Evolutionary conservation across 2,888 invertebrate species (phyloP), one percentile per base, ranked within the genome.

Genomic region (Drosophila mimetica): DNA sequence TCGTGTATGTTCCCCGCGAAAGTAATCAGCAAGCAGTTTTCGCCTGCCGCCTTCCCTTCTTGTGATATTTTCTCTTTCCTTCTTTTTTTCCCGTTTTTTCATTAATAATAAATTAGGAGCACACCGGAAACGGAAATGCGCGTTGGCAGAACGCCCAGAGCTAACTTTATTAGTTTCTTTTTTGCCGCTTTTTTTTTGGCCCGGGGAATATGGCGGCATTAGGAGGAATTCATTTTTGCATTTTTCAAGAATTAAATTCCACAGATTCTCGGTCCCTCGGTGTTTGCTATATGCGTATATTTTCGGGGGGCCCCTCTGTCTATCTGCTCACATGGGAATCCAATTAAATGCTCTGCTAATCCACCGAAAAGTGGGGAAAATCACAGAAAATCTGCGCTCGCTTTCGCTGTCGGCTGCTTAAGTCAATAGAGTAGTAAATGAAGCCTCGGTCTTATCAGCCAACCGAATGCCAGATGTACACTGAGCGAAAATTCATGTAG

Each of bases 261-360:
- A 18, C 22, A 70, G 18, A 44, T 44, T 30, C 30, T 30, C 25
- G 25, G 22, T 32, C 50, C 46, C 32, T 25, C 25, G 46, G 20
- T 16, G 20, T 53, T 53, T 41, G 51, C 46, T 11, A 30, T 30
- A 46, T 46, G 18, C 18, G 1, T 7, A 50, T 41, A 16, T 13
- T 20, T 44, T 28, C 0, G 8, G 6, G 11, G 9, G 7, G 1
- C 14, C 9, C 18, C 7, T 7, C 6, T 8, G 28, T 25, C 42
- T 22, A 9, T 32, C 16, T 28, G 22, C 37, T 51, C 67, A 67
- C 58, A 72, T 72, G 75, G 70, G 50, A 71, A 53, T 69, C 64
- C 58, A 69, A 76, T 76, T 74, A 86, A 79, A 86, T 74, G 71
- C 76, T 52, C 46, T 65, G 71, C 69, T 84, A 74, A 80, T 74